Base-by-base conservation (phyloP, 2,113 vertebrate species). In the Oncorhynchus masou region DNA sequence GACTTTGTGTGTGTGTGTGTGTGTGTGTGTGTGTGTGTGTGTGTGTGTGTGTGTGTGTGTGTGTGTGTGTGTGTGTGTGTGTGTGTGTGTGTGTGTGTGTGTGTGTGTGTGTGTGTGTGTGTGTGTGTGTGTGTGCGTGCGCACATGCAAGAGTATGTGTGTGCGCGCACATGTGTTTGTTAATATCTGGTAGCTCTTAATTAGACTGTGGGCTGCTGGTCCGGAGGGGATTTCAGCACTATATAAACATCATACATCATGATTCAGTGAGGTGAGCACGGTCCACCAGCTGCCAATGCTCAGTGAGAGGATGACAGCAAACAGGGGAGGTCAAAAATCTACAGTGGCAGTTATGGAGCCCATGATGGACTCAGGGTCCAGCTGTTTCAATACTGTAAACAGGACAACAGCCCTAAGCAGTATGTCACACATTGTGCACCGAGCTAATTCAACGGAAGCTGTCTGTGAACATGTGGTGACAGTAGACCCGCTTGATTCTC, bases 251-350 rank as follows among this genome's bases (percentile, higher is more conserved):
- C 73, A 65, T 74, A 66, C 60, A 66, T 74, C 45, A 45, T 74
- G 31, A 49, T 54, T 65, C n/a, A 25, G 20, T 15, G 60, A 49
- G 34, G 72, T 65, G 59, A 7, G 12, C 34, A 12, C 11, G 31
- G 27, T 5, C 22, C 79, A 34, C 83, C 79, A 49, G 76, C 81
- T 85, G 85, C 82, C 82, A 88, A 72, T 77, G 82, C 83, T 85
- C 79, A 73, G 60, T 76, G 78, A 88, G 85, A 85, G 79, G 78
- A 70, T 72, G 72, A 84, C 85, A 83, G 8, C n/a, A 62, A 62
- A 62, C 59, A 62, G 59, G 2, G 59, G 19, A 22, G 84, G 74
- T 22, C 25, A 73, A 79, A 78, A 62, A 74, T 85, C 82, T 74
- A 67, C 73, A 72, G 71, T 62, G 59, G n/a, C 65, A 67, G 24